phyloP scores from a whole-genome alignment of 2,888 invertebrate species.

The Cremastinae sp. region DNA sequence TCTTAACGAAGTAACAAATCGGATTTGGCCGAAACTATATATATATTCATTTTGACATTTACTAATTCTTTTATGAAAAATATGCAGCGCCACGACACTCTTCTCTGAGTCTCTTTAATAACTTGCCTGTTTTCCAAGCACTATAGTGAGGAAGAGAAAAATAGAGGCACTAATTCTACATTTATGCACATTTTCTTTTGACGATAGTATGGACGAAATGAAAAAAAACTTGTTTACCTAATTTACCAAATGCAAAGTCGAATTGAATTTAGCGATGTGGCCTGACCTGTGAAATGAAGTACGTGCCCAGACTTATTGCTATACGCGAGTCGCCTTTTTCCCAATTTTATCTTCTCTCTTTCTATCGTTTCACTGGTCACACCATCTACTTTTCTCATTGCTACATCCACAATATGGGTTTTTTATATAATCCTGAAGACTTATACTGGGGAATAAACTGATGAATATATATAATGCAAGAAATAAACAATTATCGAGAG shows the following conservation, averaged over 20 bases:
- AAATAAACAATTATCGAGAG: not conserved
- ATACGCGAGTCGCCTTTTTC: constrained; percentile 3
- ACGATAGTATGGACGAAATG: constrained; percentile 5
- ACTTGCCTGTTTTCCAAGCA: no score
- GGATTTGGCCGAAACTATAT: no score
- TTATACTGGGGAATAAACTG: no score
- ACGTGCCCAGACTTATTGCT: constrained; percentile 47
- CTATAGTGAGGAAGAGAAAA: no score
- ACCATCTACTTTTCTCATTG: not conserved
- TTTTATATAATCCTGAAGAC: not conserved
- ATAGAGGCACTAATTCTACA: constrained; percentile 59
- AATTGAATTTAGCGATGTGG: constrained; percentile 51
- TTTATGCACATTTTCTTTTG: constrained; percentile 7
- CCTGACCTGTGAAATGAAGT: constrained; percentile 50
- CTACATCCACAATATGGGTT: no score
- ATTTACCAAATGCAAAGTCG: constrained; percentile 30
- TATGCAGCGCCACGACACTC: constrained; percentile 5
- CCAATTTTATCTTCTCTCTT: not conserved
- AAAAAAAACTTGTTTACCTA: not conserved
- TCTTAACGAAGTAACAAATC: no score
- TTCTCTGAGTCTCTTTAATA: no score
- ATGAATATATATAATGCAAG: not conserved
- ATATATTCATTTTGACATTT: no score
- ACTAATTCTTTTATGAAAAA: constrained; percentile 31
- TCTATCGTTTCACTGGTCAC: not conserved